Conservation (phyloP, 2,797 vertebrate genomes). For the Bradypodion pumilum region DNA sequence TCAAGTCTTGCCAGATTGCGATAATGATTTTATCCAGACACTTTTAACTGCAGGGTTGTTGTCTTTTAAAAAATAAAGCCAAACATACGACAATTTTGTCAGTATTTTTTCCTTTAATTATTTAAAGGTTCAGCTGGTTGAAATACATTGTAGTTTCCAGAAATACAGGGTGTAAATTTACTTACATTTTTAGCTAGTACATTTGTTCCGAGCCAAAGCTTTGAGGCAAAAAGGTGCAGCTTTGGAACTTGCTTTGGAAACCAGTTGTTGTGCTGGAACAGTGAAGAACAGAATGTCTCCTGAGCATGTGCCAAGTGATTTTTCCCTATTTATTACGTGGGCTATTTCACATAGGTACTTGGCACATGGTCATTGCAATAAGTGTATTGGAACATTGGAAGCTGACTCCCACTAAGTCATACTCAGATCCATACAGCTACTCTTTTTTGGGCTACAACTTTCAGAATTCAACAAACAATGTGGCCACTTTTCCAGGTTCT, state of each 20-base stretch:
- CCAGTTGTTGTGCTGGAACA: background rate
- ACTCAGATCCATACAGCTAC: too few species aligned
- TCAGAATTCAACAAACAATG: too few species aligned
- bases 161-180: constrained; percentile 27
- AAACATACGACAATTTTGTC: background rate
- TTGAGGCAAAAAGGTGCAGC: background rate
- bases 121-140: constrained; percentile 8
- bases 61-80: constrained; percentile 5
- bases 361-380: background rate
- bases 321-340: rapidly evolving
- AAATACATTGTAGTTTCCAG: background rate
- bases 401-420: background rate
- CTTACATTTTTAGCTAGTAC: background rate
- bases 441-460: too few species aligned
- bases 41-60: background rate
- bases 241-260: background rate
- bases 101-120: background rate
- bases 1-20: background rate
- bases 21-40: constrained; percentile 13
- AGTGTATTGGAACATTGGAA: background rate
- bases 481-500: too few species aligned
- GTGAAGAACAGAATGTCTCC: background rate
- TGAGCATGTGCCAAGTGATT: background rate
- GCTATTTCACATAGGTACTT: background rate
- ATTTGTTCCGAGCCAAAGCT: background rate